Conservation (phyloP, 2,797 vertebrate species). For the Rhodeus uyekii region DNA sequence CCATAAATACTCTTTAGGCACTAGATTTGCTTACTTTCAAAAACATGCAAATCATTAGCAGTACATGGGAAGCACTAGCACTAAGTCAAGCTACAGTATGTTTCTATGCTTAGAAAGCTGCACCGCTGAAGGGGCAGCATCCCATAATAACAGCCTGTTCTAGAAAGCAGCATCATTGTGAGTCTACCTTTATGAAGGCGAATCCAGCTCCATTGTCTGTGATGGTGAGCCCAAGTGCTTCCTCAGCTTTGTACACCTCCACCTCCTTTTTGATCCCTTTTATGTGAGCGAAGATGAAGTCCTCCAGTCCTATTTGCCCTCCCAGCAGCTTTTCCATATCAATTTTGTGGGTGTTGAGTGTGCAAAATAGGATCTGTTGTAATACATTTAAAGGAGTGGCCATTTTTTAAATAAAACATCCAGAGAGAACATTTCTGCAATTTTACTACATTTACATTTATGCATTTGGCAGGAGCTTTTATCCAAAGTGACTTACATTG, state of each 20-base stretch:
- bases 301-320: slow-evolving; percentile 93
- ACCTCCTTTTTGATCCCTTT: slow-evolving; percentile 93
- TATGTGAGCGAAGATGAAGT: slow-evolving; percentile 96
- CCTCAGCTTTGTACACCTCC: slow-evolving; percentile 85
- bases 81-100: neutral
- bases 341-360: slow-evolving; percentile 94
- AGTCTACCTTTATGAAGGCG: slow-evolving; percentile 92
- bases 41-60: slow-evolving; percentile 16
- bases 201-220: slow-evolving; percentile 93
- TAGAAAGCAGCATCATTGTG: neutral
- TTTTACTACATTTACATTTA: too few relatives aligned
- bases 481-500: too few relatives aligned
- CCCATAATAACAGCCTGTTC: neutral
- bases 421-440: slow-evolving; percentile 1
- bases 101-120: neutral
- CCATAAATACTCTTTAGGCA: neutral
- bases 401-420: neutral
- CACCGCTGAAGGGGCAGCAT: neutral
- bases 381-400: neutral
- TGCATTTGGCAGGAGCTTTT: too few relatives aligned
- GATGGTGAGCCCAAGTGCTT: slow-evolving; percentile 93
- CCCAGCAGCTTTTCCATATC: slow-evolving; percentile 96
- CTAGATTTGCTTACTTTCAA: slow-evolving; percentile 8
- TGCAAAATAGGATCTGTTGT: slow-evolving; percentile 93
- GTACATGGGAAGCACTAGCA: neutral